A percentile compares a stretch with the other conserved stretches of the same genome.
Conservation (phyloP, 2,113 vertebrate species). For the Triplophysa dalaica region DNA sequence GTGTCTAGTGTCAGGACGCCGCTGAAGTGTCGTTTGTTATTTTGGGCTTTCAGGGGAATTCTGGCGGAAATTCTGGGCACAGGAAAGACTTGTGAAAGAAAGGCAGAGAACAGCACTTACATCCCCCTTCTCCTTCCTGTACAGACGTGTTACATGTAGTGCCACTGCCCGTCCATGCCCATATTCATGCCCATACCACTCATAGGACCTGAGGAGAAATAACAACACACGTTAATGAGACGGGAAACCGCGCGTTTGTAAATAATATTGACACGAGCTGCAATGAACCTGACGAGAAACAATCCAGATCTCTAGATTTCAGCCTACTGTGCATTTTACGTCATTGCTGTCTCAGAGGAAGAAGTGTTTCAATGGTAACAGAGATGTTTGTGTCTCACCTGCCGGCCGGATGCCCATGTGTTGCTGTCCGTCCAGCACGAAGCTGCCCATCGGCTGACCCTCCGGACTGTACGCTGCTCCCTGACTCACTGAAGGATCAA, state of each 20-base stretch:
- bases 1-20: background rate
- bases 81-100: constrained; percentile 51
- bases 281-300: too few relatives aligned
- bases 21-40: constrained; percentile 42
- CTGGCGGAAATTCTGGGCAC: constrained; percentile 34
- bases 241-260: too few relatives aligned
- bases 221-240: constrained; percentile 61
- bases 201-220: constrained; percentile 99
- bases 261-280: too few relatives aligned
- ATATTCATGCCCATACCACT: constrained; percentile 99
- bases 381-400: constrained; percentile 74
- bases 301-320: background rate
- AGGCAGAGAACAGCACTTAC: constrained; percentile 86
- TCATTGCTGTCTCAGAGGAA: background rate
- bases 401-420: constrained; percentile 99
- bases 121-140: constrained; percentile 96
- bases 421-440: constrained; percentile 99
- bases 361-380: too few relatives aligned
- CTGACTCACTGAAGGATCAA: constrained; percentile 99
- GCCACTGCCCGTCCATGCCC: constrained; percentile 99
- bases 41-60: constrained; percentile 54
- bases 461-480: constrained; percentile 99
- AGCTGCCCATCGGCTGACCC: constrained; percentile 99
- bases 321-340: background rate
- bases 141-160: constrained; percentile 99